A percentile compares a stretch with the other conserved stretches of the same genome.
Conservation (phyloP, 2,113 vertebrate species). For the Asarcornis scutulata region DNA sequence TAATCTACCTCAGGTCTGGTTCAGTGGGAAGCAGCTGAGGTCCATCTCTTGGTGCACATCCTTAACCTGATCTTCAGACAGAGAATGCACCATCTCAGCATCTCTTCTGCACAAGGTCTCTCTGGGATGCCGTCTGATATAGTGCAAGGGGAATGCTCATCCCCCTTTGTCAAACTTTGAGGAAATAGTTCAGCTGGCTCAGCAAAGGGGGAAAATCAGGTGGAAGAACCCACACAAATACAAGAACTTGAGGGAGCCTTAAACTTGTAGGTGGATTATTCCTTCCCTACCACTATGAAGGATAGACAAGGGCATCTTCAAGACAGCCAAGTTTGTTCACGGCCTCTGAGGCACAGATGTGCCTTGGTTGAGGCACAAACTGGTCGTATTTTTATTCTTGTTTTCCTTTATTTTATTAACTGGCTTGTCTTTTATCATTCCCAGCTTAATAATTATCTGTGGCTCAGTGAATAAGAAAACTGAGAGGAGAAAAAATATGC, state of each 20-base stretch:
- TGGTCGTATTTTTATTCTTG: not conserved
- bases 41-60: too few relatives aligned
- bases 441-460: conserved; percentile 20
- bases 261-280: not conserved
- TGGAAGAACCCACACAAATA: not conserved
- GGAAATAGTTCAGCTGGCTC: not conserved
- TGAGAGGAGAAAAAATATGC: not conserved
- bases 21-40: not conserved
- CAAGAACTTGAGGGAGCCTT: not conserved
- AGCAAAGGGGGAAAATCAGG: not conserved
- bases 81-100: not conserved
- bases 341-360: not conserved
- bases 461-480: conserved; percentile 9
- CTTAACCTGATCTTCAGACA: not conserved
- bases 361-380: not conserved
- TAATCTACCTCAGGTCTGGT: not conserved
- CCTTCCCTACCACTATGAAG: not conserved
- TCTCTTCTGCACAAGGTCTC: not conserved
- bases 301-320: not conserved
- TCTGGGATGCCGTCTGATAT: not conserved
- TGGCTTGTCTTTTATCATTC: not conserved
- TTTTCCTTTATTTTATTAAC: conserved; percentile 26
- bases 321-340: not conserved
- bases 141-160: not conserved
- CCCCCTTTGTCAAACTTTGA: not conserved